Percentiles rank a stretch among this genome's conserved stretches.
These are phyloP conservation scores for Pelobates fuscus DNA, from an alignment of 2,113 vertebrate genomes.

Conservation along the genomic window DNA sequence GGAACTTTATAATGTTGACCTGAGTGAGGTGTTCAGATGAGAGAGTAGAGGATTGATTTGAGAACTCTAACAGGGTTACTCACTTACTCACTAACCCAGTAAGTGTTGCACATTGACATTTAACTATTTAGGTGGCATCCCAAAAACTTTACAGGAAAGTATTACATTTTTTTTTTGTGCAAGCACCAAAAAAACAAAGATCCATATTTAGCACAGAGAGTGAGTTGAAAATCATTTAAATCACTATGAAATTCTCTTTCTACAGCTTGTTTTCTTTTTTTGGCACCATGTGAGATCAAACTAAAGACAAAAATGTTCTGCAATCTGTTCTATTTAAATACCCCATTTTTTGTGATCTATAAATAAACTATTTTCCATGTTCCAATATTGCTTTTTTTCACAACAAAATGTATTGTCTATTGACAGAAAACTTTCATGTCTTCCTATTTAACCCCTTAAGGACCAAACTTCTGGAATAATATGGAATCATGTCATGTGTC, in stretches of 20 bases:
- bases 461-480: no score
- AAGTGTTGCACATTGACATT: no score
- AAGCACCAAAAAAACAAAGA: constrained; percentile 3
- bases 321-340: constrained; percentile 22
- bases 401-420: constrained; percentile 2
- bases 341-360: constrained; percentile 21
- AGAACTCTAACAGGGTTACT: no score
- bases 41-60: no score
- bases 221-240: constrained; percentile 8
- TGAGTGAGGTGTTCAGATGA: no score
- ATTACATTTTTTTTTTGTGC: constrained; percentile 1
- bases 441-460: no score
- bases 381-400: constrained; percentile 10
- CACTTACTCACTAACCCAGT: no score
- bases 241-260: constrained; percentile 9
- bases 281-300: constrained; percentile 15
- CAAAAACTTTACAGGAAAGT: constrained; percentile 2
- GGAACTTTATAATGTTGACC: no score
- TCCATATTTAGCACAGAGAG: constrained; percentile 1
- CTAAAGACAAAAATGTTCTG: constrained; percentile 26
- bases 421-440: neutral
- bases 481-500: no score
- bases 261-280: constrained; percentile 17
- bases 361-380: constrained; percentile 36
- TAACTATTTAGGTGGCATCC: constrained; percentile 23